Evolutionary conservation across 2,113 vertebrate species (phyloP), one percentile per base, ranked within the genome.

Genomic region (Daubentonia madagascariensis): DNA sequence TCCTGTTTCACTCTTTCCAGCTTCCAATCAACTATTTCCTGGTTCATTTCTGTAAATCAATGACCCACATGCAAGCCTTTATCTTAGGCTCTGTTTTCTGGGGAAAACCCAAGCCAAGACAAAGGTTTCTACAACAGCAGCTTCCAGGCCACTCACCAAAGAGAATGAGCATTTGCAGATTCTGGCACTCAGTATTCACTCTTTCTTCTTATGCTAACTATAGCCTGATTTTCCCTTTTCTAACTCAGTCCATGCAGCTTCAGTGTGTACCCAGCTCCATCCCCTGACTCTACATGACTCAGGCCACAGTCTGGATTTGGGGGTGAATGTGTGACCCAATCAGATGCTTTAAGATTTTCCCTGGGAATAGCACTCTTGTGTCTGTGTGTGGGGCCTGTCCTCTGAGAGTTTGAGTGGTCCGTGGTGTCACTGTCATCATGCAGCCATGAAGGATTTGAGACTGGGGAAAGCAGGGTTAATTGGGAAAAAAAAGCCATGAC

Each of bases 41-140:
- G 57, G 80, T 92, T 95, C 8, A 35, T 81, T 89, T 83, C 52
- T 65, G 40, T 73, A 85, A 95, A 89, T 90, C 35, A 95, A 78
- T 91, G 65, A 72, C 45, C 54, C 35, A 85, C 16, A 23, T 43
- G 5, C 0, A 65, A 73, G 9, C 12, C 75, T 96, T 76, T 76
- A 70, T 85, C 25, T 85, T 76, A 78, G 81, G n/a, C 48, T 87
- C 70, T 85, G 23, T 67, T 96, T 96, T 85, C 61, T 91, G 63
- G 81, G 73, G 30, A 35, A 93, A 92, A 88, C 8, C 16, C 6
- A 97, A 92, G 25, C 16, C 75, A 94, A 94, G 43, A 48, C 6
- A 75, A 89, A 93, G 13, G 3, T 54, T 81, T 75, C 37, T 80
- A 8, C 10, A 37, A 97, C 90, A 63, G 5, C 22, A 54, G 35